phyloP scores from a whole-genome alignment of 2,113 vertebrate genomes.

The Gallinago media region DNA sequence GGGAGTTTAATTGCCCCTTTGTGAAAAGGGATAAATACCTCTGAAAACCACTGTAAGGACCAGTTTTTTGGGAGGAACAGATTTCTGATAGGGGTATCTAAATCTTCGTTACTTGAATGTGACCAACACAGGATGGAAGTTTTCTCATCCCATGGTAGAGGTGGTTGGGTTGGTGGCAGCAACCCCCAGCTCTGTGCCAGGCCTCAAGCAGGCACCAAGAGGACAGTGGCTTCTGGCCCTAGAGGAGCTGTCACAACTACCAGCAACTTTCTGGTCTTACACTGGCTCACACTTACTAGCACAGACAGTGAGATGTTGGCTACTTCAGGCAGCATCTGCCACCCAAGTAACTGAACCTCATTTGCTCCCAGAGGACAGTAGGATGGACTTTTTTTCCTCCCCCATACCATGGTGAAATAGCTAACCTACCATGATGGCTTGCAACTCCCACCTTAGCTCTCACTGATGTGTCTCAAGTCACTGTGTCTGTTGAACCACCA shows the following conservation, averaged over 20 bases:
- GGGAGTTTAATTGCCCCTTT: slow-evolving; percentile 51
- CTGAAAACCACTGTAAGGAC: neutral
- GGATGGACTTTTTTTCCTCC: neutral
- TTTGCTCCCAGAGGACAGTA: neutral
- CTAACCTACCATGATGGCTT: neutral
- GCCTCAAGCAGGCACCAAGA: neutral
- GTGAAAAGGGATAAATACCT: slow-evolving; percentile 34
- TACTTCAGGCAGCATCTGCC: neutral
- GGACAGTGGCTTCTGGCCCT: neutral
- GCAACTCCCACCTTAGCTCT: neutral
- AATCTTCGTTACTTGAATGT: neutral
- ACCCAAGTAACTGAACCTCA: neutral
- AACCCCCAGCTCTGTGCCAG: neutral
- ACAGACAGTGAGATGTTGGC: rapidly evolving
- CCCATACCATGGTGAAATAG: neutral
- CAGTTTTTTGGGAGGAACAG: slow-evolving; percentile 1
- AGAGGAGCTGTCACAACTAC: neutral
- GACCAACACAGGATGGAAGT: neutral
- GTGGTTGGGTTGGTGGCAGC: neutral
- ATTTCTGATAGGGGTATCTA: neutral
- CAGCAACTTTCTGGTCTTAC: neutral
- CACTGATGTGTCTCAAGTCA: neutral
- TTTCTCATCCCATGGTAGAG: rapidly evolving
- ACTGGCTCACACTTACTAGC: neutral
- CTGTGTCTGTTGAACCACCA: neutral